Conservation (phyloP, 2,797 vertebrate species). For the Catharus ustulatus region DNA sequence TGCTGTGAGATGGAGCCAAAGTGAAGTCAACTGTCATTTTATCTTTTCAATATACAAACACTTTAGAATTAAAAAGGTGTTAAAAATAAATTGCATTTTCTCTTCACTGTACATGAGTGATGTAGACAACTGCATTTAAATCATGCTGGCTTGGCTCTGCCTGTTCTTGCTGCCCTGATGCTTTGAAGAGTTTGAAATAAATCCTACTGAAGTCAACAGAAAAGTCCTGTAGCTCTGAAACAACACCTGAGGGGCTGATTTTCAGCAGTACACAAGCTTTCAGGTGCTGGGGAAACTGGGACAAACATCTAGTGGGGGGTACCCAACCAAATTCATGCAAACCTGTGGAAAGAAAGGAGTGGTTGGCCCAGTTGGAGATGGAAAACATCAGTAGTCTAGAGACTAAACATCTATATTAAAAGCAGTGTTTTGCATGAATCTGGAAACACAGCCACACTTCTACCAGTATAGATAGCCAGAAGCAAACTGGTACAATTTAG, state of each 20-base stretch:
- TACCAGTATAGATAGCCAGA: not conserved
- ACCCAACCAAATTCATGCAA: not conserved
- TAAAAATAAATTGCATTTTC: constrained; percentile 18
- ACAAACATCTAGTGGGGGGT: not conserved
- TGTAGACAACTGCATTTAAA: not conserved
- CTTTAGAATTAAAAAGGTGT: constrained; percentile 12
- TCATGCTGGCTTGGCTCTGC: not conserved
- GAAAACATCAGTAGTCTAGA: not conserved
- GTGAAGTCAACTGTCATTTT: not conserved
- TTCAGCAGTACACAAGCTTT: not conserved
- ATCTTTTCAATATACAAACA: not conserved
- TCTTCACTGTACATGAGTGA: not conserved
- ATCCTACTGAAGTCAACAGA: not conserved
- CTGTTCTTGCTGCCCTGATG: not conserved
- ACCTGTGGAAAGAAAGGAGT: not conserved
- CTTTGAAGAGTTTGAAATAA: not conserved
- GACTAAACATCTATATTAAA: not conserved
- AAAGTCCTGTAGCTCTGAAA: not conserved
- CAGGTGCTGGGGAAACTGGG: not conserved
- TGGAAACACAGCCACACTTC: not conserved
- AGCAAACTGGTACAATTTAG: not conserved
- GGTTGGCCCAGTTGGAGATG: not conserved
- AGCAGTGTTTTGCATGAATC: not conserved
- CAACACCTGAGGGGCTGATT: not conserved
- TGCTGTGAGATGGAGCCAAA: not conserved